A percentile compares a stretch with the other conserved stretches of the same genome.
Evolutionary conservation across 2,113 vertebrate genomes (phyloP).

Genomic region (Poeciliopsis retropinna): DNA sequence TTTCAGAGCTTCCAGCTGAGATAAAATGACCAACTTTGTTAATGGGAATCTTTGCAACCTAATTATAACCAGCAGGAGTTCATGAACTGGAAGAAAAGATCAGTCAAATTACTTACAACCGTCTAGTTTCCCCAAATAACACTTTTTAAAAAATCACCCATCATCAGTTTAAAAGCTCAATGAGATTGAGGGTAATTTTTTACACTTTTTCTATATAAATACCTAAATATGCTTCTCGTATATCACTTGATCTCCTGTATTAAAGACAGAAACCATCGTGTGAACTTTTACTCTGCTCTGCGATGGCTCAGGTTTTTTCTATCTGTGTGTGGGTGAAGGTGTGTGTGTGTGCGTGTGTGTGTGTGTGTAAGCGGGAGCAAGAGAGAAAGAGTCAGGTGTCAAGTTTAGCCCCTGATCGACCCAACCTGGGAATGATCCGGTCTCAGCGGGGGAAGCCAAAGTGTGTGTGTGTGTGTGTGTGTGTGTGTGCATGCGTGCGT

Average conservation of each 20-base stretch:
- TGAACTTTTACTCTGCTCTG: conserved; percentile 71
- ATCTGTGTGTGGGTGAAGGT: conserved; percentile 3
- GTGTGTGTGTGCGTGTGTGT: conserved; percentile 14
- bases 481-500: conserved; percentile 46
- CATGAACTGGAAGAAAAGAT: conserved; percentile 1
- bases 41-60: neutral
- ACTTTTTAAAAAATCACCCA: neutral
- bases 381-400: conserved; percentile 78
- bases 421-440: conserved; percentile 78
- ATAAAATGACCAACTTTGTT: neutral
- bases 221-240: conserved; percentile 28
- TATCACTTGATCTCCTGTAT: conserved; percentile 20
- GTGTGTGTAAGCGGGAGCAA: conserved; percentile 1
- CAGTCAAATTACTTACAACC: neutral
- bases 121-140: neutral
- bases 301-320: conserved; percentile 71
- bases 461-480: conserved; percentile 53
- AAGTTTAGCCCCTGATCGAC: conserved; percentile 77
- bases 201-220: neutral
- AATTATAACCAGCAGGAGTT: neutral
- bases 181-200: neutral
- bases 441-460: conserved; percentile 72
- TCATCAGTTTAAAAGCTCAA: neutral
- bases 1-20: neutral
- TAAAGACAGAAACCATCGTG: conserved; percentile 37